phyloP scores from a whole-genome alignment of 2,797 vertebrate species.

The Cyprinodon diabolis region DNA sequence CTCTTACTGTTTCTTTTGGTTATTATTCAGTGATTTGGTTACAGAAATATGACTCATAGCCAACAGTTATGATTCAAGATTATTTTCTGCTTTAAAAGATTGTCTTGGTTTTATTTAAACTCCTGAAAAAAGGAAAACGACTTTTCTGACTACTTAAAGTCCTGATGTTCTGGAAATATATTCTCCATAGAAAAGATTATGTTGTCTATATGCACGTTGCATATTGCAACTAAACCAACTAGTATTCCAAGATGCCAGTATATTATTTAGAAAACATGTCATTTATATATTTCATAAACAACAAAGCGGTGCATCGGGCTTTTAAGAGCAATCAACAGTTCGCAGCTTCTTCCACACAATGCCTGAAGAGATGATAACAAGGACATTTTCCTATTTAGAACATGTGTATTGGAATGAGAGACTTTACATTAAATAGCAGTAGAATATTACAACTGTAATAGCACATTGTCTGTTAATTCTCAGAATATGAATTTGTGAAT shows the following conservation, averaged over 20 bases:
- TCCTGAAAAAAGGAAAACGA: not conserved
- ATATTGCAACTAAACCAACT: not conserved
- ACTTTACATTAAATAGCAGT: not conserved
- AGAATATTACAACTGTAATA: not conserved
- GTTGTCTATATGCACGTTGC: not conserved
- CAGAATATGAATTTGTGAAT: not conserved
- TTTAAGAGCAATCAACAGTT: not conserved
- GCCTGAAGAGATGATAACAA: not conserved
- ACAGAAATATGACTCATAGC: not conserved
- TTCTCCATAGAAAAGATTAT: not conserved
- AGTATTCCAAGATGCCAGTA: no score
- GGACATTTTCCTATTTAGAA: not conserved
- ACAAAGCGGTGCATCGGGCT: no score
- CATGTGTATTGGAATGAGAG: not conserved
- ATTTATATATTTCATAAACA: no score
- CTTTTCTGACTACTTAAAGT: no score
- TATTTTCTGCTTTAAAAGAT: no score
- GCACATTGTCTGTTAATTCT: not conserved
- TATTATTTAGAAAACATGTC: no score
- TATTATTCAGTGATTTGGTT: not conserved
- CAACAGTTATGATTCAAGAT: not conserved
- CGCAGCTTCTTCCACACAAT: not conserved
- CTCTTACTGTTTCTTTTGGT: conserved; percentile 18
- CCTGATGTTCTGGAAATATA: not conserved
- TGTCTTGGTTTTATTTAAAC: not conserved